Conservation (phyloP, 2,797 vertebrate species). For the Neoniphon sammara region DNA sequence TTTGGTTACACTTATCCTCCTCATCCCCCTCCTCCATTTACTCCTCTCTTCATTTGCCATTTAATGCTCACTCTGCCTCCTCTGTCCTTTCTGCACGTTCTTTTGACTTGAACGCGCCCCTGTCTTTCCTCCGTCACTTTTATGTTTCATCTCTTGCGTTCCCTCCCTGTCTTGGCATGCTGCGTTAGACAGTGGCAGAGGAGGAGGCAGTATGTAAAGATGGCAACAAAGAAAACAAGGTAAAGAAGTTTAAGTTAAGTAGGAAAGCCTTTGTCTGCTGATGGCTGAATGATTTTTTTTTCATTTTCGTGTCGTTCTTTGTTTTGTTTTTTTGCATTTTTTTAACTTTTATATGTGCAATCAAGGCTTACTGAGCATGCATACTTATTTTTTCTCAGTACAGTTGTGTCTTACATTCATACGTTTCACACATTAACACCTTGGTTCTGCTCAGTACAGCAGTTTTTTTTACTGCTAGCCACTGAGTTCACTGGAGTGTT, state of each 20-base stretch:
- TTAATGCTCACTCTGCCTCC: not conserved
- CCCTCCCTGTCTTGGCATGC: conserved; percentile 54
- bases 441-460: no score
- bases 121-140: not conserved
- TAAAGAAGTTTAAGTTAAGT: conserved; percentile 52
- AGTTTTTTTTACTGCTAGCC: no score
- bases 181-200: conserved; percentile 74
- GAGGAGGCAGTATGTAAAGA: conserved; percentile 71
- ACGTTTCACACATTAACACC: no score
- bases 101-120: conserved; percentile 2
- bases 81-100: not conserved
- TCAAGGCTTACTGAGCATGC: no score
- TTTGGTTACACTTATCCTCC: not conserved
- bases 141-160: not conserved
- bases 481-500: no score
- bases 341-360: no score
- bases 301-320: no score
- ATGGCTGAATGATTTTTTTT: conserved; percentile 9
- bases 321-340: not conserved
- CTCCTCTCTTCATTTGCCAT: not conserved
- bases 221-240: conserved; percentile 78
- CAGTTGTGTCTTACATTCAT: no score
- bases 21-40: not conserved
- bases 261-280: not conserved
- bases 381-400: not conserved